Evolutionary conservation across 2,888 invertebrate genomes (phyloP), one percentile per base, ranked within the genome.

Genomic region (Drosophila mayaguana): DNA sequence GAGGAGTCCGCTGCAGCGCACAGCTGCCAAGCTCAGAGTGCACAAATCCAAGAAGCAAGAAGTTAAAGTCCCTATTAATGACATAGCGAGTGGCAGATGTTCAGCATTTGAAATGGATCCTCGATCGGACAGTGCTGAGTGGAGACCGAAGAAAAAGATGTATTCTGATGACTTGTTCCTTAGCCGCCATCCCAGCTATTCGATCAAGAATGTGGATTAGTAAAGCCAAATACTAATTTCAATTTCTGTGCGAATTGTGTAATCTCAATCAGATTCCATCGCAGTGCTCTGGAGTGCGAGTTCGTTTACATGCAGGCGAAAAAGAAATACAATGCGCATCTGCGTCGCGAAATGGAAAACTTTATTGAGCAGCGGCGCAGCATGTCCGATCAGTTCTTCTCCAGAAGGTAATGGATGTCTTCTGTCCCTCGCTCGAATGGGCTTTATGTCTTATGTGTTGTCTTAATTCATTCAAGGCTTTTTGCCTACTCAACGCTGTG

Each of bases 111-210:
- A 2, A 14, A 20, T 8, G 3, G 8, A 8, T 9, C 16, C 14
- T 1, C 6, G 48, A 2, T 40, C 22, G 32, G 34, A 56, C 18
- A 0, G 3, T 14, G 63, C 48, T 12, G 4, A 18, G 0, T 56
- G 46, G 34, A 38, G 53, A 2, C n/a, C 8, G 0, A 0, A 12
- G 3, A 50, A n/a, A n/a, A 14, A 34, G 12, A 2, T 1, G 1
- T 2, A 1, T 51, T 48, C 6, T 0, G 88, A 87, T 36, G 4
- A 50, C 0, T 45, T 22, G 8, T 75, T 84, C 18, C 0, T 70
- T 11, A 82, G 88, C 22, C 20, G 11, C 2, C 65, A 87, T 45
- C 82, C 82, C 14, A 87, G 82, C 36, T 82, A 68, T 32, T 61
- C 63, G 1, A 54, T 84, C 3, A 43, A 63, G 54, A 54, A 73